Conservation (phyloP, 2,113 vertebrate genomes). For the Gallinago paraguaiae region DNA sequence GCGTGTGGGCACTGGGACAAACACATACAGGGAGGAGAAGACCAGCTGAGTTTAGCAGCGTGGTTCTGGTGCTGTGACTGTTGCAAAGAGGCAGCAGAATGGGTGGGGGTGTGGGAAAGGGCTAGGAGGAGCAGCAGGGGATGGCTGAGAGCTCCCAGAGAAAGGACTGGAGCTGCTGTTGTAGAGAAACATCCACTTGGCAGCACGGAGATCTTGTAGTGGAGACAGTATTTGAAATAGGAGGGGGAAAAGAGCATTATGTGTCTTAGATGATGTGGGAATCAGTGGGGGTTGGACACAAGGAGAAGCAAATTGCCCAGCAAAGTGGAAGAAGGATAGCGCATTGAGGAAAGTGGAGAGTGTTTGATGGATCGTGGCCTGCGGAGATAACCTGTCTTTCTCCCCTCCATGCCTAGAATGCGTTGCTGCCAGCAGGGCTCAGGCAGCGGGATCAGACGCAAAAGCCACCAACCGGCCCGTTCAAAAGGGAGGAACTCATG, state of each 20-base stretch:
- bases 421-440: conserved; percentile 89
- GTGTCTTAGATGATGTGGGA: neutral
- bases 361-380: neutral
- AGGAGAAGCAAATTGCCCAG: neutral
- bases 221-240: neutral
- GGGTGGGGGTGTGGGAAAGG: neutral
- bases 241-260: neutral
- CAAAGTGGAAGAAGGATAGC: neutral
- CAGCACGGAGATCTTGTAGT: neutral
- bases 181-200: neutral
- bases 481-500: conserved; percentile 92
- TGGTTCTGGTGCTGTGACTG: neutral
- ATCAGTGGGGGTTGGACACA: neutral
- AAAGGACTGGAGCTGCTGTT: neutral
- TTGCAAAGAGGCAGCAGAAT: neutral
- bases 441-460: conserved; percentile 97
- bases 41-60: neutral
- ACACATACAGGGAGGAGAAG: neutral
- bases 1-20: no score
- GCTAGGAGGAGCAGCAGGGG: neutral
- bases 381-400: neutral
- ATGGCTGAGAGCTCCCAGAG: neutral
- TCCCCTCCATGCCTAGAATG: conserved; percentile 79
- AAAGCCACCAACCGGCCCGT: conserved; percentile 90
- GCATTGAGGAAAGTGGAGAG: neutral